Percentiles rank a stretch among this genome's conserved stretches.
Evolutionary conservation across 1,140 invertebrate species (phyloP).

Genomic region (Brachionus rubens): DNA sequence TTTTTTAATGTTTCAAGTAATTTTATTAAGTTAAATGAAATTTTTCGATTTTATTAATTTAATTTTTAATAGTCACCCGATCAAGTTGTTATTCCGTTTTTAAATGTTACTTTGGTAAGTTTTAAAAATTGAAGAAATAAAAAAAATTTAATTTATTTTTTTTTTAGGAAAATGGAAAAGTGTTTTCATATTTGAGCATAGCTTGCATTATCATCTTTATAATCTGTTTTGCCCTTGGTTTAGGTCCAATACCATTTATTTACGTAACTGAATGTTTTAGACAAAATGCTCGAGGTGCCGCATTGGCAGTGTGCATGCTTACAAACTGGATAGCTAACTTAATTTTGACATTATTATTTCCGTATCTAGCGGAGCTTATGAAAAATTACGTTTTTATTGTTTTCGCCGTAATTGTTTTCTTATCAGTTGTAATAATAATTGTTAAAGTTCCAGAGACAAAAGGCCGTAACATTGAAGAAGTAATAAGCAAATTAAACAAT

Average conservation of each 20-base stretch:
- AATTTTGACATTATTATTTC: constrained; percentile 49
- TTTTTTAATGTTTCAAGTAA: constrained; percentile 27
- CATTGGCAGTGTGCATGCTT: constrained; percentile 75
- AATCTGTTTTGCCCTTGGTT: constrained; percentile 83
- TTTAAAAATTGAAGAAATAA: background rate
- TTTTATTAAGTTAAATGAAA: background rate
- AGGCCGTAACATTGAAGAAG: constrained; percentile 96
- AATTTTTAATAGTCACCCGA: background rate
- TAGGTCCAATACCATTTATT: constrained; percentile 85
- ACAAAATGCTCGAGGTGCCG: constrained; percentile 89
- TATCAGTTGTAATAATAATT: constrained; percentile 50
- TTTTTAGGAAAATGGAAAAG: constrained; percentile 57
- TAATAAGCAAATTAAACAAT: constrained; percentile 59
- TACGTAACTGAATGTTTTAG: constrained; percentile 88
- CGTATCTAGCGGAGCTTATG: constrained; percentile 61
- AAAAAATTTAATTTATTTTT: background rate
- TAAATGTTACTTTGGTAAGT: constrained; percentile 2
- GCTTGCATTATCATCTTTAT: constrained; percentile 75
- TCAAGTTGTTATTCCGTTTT: background rate
- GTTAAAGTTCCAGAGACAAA: constrained; percentile 86
- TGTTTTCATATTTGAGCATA: constrained; percentile 83
- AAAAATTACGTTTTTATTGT: constrained; percentile 67
- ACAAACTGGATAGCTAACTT: constrained; percentile 50
- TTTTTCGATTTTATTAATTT: background rate
- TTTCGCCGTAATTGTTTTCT: constrained; percentile 57